Evolutionary conservation across 2,888 invertebrate species (phyloP), one percentile per base, ranked within the genome.

Genomic region (Agrilus cyanescens): DNA sequence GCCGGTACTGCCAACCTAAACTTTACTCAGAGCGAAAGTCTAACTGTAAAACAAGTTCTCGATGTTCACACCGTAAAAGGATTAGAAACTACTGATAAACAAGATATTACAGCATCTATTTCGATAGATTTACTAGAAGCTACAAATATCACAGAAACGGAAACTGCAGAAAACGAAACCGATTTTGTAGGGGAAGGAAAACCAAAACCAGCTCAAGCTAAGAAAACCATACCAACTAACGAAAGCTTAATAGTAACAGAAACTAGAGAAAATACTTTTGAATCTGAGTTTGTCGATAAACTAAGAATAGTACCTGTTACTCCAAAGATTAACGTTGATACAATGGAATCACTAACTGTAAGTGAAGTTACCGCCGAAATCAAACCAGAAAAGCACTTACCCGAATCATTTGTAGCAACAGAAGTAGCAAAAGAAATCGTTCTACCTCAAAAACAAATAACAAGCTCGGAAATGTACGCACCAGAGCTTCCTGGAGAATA

Each of bases 361-460:
- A 79, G 77, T 42, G 82, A 85, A 70, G 74, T 80, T 18, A 70
- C 78, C 52, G 67, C 80, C 3, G 80, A 80, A 66, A 77, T 78
- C 45, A 82, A 80, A 59, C 80, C 84, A 7, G 80, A 80, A 12
- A 85, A 85, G 66, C 84, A 83, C 58, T 78, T 83, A 58, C 85
- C 85, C 3, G 83, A 85, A 64, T 63, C 82, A 38, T 81, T 85
- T 57, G 85, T 85, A 2, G 80, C 85, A 0, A 85, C 85, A 2
- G 85, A 86, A 73, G 72, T 76, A 8, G 86, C 85, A 4, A 75
- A 73, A 16, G 71, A 76, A 60, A 72, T 75, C 44, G 63, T 85
- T 1, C 68, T 80, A 25, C 70, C 80, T 10, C 80, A 81, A 49
- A 79, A 76, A 57, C 78, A 80, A 60, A 61, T 80, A 35, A 63